Evolutionary conservation across 2,113 vertebrate species (phyloP).

Genomic region (Triplophysa tibetana): DNA sequence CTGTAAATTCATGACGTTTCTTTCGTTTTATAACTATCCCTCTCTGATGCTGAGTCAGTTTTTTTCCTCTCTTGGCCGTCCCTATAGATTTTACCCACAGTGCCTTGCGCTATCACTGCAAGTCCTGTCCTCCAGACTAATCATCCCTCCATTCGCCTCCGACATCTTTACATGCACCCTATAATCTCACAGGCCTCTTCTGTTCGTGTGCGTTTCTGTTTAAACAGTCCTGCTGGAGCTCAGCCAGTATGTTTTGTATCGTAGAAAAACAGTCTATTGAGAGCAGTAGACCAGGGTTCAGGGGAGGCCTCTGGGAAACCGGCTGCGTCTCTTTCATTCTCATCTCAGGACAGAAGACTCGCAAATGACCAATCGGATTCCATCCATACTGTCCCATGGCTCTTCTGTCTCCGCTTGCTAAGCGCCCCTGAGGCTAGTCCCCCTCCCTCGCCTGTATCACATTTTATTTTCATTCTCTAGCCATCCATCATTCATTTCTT

Average conservation of each 20-base stretch:
- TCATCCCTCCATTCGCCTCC: neutral
- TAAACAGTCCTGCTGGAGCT: slow-evolving; percentile 13
- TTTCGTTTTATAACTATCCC: neutral
- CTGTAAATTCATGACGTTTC: neutral
- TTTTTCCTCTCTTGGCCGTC: slow-evolving; percentile 18
- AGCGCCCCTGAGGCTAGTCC: slow-evolving; percentile 4
- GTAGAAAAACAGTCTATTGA: neutral
- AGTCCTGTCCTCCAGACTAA: slow-evolving; percentile 14
- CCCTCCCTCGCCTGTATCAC: slow-evolving; percentile 18
- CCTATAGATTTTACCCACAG: slow-evolving; percentile 1
- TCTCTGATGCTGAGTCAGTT: slow-evolving; percentile 4
- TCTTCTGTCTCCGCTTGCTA: slow-evolving; percentile 38
- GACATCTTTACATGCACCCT: neutral
- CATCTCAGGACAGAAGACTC: slow-evolving; percentile 16
- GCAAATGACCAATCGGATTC: slow-evolving; percentile 38
- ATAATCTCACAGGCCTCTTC: neutral
- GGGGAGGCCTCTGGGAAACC: neutral
- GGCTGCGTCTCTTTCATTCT: slow-evolving; percentile 14
- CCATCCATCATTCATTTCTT: slow-evolving; percentile 32
- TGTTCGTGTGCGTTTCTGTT: neutral
- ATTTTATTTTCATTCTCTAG: slow-evolving; percentile 8
- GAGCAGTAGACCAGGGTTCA: slow-evolving; percentile 10
- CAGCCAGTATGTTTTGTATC: slow-evolving; percentile 12
- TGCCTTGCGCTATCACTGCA: neutral
- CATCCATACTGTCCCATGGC: slow-evolving; percentile 18